Conservation (phyloP, 2,888 invertebrate species). For the Sarcophaga caerulescens region DNA sequence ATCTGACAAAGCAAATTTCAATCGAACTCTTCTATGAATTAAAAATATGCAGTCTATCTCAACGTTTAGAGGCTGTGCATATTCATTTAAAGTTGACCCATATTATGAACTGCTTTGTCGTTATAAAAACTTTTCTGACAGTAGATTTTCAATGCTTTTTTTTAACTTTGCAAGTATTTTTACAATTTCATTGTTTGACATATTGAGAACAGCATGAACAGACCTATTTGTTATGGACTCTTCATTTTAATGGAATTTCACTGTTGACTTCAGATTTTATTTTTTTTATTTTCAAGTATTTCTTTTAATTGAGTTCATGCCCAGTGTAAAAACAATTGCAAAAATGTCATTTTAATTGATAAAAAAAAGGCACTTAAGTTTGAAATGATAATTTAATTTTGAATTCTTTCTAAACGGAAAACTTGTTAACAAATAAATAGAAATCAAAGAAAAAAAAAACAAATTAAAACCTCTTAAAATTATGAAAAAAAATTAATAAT, state of each 20-base stretch:
- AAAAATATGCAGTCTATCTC: too few relatives aligned
- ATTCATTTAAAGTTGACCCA: too few relatives aligned
- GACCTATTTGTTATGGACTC: too few relatives aligned
- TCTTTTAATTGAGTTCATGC: not conserved
- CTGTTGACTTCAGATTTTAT: not conserved
- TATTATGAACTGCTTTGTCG: too few relatives aligned
- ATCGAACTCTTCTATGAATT: too few relatives aligned
- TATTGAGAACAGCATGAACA: not conserved
- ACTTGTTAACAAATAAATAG: not conserved
- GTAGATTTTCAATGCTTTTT: too few relatives aligned
- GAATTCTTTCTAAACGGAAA: not conserved
- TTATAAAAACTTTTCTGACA: too few relatives aligned
- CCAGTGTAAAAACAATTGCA: not conserved
- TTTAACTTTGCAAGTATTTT: not conserved
- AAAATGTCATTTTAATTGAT: not conserved
- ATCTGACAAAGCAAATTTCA: too few relatives aligned
- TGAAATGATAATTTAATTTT: not conserved
- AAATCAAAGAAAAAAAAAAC: not conserved
- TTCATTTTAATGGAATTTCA: not conserved
- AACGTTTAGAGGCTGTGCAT: too few relatives aligned
- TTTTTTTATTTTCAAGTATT: too few relatives aligned
- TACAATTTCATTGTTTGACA: not conserved
- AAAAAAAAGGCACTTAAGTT: not conserved
- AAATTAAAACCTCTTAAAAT: not conserved
- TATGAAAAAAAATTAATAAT: too few relatives aligned